Evolutionary conservation across 2,888 invertebrate species (phyloP).

Genomic region (Diarsia rubi): DNA sequence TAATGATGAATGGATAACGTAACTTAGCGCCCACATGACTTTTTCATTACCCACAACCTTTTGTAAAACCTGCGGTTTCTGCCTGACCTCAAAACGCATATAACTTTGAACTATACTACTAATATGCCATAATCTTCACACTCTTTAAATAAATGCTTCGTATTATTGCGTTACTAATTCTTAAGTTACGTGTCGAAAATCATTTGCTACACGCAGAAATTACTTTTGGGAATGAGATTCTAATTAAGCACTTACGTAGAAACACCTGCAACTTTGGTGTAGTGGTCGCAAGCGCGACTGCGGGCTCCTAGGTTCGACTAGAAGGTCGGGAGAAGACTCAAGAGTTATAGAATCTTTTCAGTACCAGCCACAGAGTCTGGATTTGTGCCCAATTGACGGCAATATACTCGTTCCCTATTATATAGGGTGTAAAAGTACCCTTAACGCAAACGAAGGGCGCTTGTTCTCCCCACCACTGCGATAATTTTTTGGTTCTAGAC

Average conservation of each 20-base stretch:
- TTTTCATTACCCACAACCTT: neutral
- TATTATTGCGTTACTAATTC: slow-evolving; percentile 52
- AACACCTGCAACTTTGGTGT: neutral
- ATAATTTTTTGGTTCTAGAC: no score
- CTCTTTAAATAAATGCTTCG: slow-evolving; percentile 33
- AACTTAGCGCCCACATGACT: neutral
- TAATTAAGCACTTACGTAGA: neutral
- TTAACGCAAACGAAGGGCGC: no score
- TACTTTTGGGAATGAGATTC: neutral
- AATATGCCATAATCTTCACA: slow-evolving; percentile 48
- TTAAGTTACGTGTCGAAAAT: slow-evolving; percentile 18
- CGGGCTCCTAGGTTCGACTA: neutral
- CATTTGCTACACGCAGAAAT: slow-evolving; percentile 31
- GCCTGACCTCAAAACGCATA: slow-evolving; percentile 25
- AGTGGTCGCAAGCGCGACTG: neutral
- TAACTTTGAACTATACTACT: slow-evolving; percentile 38
- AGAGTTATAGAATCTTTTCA: neutral
- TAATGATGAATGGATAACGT: neutral
- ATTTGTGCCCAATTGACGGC: neutral
- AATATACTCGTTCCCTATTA: neutral
- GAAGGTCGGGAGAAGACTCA: neutral
- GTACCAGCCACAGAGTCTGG: neutral
- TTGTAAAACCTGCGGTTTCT: slow-evolving; percentile 20
- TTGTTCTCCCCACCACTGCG: no score
- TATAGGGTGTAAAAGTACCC: no score